phyloP scores from a whole-genome alignment of 2,113 vertebrate species.

The Serinus canaria region DNA sequence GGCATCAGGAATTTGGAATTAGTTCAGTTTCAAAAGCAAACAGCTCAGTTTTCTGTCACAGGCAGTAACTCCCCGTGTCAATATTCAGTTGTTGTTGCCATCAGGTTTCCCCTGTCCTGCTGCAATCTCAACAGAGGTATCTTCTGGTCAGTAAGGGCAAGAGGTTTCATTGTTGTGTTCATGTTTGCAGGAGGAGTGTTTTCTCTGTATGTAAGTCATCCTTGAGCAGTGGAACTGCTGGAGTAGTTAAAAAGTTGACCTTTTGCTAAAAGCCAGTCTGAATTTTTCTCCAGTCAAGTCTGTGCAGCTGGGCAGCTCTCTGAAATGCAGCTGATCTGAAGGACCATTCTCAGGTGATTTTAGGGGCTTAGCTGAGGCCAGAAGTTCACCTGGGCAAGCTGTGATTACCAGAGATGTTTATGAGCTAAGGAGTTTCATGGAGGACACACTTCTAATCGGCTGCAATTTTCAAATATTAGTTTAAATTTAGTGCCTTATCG shows the following conservation, averaged over 20 bases:
- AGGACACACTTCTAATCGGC: background rate
- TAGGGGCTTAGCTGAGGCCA: background rate
- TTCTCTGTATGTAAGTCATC: background rate
- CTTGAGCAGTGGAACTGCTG: background rate
- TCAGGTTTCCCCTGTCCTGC: background rate
- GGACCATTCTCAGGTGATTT: background rate
- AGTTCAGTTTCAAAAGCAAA: background rate
- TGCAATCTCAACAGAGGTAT: accelerated
- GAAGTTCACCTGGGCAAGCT: background rate
- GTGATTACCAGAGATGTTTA: background rate
- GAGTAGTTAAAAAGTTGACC: background rate
- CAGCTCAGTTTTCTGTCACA: background rate
- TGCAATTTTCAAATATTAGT: background rate
- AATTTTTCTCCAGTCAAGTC: background rate
- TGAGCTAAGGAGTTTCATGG: background rate
- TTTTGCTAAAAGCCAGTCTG: background rate
- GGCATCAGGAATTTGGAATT: background rate
- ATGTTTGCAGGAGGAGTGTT: background rate
- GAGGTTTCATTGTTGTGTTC: background rate
- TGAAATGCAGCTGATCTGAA: background rate
- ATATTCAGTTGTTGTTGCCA: background rate
- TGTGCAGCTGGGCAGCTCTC: background rate
- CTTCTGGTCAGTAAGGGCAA: background rate
- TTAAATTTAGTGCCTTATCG: background rate
- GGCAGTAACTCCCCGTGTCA: background rate